Evolutionary conservation across 2,888 invertebrate genomes (phyloP).

Genomic region (Pinctada fucata): DNA sequence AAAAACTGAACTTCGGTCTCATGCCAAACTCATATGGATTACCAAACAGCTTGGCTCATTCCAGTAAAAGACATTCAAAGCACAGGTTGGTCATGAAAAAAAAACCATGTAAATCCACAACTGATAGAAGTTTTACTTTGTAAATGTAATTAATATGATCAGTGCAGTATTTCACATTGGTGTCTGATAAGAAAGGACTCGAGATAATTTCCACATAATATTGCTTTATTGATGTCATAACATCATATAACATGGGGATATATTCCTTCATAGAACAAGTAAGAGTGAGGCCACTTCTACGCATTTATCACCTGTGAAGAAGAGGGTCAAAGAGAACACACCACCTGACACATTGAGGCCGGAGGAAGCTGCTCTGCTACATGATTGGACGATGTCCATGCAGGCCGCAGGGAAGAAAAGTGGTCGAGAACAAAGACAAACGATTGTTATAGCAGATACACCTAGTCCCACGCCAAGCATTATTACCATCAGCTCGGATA

Average conservation of each 20-base stretch:
- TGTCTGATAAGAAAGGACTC: too few relatives aligned
- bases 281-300: conserved; percentile 77
- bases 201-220: too few relatives aligned
- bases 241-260: too few relatives aligned
- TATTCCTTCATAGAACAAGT: conserved; percentile 23
- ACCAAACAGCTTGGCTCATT: conserved; percentile 55
- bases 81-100: conserved; percentile 60
- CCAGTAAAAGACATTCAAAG: conserved; percentile 69
- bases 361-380: conserved; percentile 52
- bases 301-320: conserved; percentile 96
- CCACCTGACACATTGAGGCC: conserved; percentile 80
- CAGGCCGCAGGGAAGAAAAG: conserved; percentile 39
- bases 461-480: conserved; percentile 96
- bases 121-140: too few relatives aligned
- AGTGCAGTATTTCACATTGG: too few relatives aligned
- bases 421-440: conserved; percentile 81
- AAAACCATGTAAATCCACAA: too few relatives aligned
- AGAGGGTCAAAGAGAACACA: conserved; percentile 96
- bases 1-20: conserved; percentile 72
- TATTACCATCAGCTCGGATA: conserved; percentile 96
- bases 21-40: conserved; percentile 67
- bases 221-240: too few relatives aligned
- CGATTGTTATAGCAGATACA: conserved; percentile 96
- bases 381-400: conserved; percentile 52
- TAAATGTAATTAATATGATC: too few relatives aligned